These are phyloP conservation scores for Clarias magur DNA, from an alignment of 2,113 vertebrate species.

Conservation along the genomic window DNA sequence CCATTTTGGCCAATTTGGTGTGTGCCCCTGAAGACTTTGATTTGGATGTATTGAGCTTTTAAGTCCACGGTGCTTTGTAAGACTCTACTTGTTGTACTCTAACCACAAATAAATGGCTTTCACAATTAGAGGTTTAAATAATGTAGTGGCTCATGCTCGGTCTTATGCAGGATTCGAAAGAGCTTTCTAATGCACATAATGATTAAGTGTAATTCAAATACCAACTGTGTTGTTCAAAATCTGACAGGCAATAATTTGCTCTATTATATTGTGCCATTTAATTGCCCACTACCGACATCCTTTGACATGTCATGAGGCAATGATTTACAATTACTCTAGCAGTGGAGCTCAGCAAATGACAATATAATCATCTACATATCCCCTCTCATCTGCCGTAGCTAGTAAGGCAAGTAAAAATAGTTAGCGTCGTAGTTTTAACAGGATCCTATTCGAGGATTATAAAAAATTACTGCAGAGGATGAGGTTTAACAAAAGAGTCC, in stretches of 20 bases:
- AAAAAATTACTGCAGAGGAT: constrained; percentile 54
- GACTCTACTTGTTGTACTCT: constrained; percentile 90
- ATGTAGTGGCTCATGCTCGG: constrained; percentile 92
- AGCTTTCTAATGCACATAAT: constrained; percentile 96
- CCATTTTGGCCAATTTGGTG: constrained; percentile 89
- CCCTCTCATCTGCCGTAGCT: constrained; percentile 87
- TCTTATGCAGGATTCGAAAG: constrained; percentile 92
- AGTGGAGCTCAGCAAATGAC: constrained; percentile 94
- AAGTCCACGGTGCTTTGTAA: constrained; percentile 86
- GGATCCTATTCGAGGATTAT: constrained; percentile 77
- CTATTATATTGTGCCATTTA: constrained; percentile 98
- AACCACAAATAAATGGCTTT: constrained; percentile 84
- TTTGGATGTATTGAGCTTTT: constrained; percentile 91
- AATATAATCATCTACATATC: constrained; percentile 95
- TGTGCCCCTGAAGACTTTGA: constrained; percentile 88
- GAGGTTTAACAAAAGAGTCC: constrained; percentile 49
- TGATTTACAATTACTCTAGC: constrained; percentile 97
- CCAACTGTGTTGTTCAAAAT: constrained; percentile 96
- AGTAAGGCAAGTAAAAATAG: constrained; percentile 82
- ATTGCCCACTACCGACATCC: constrained; percentile 95
- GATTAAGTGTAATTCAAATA: constrained; percentile 98
- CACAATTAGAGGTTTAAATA: constrained; percentile 95
- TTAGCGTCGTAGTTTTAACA: constrained; percentile 78
- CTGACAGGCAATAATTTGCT: constrained; percentile 97
- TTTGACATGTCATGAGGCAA: constrained; percentile 95